Percentiles rank a stretch among this genome's conserved stretches.
Evolutionary conservation across 37 sponge, comb jelly and placozoan genomes (phyloP).

Genomic region (Diacarnus erythraeanus): DNA sequence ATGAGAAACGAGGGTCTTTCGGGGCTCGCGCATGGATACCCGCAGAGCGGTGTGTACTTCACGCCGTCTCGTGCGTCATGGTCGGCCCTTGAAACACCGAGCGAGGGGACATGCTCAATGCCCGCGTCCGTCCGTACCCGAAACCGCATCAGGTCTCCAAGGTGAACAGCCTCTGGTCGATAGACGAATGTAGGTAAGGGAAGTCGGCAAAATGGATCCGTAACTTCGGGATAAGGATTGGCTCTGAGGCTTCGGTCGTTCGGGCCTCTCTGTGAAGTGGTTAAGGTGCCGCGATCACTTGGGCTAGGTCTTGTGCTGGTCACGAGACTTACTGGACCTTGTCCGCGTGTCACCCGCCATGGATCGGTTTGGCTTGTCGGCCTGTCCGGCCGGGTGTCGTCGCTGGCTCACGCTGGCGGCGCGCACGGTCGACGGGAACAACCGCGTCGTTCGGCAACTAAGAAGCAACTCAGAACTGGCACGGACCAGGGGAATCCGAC

Average conservation of each 20-base stretch:
- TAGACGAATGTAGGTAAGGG: constrained; percentile 73
- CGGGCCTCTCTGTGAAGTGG: constrained; percentile 75
- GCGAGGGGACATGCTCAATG: constrained; percentile 45
- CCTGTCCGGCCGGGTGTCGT: constrained; percentile 16
- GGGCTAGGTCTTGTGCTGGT: no score
- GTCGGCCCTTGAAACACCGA: constrained; percentile 70
- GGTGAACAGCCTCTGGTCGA: constrained; percentile 69
- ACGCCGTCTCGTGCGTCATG: constrained; percentile 64
- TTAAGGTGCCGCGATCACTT: constrained; percentile 20
- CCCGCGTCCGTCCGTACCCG: constrained; percentile 65
- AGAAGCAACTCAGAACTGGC: constrained; percentile 83
- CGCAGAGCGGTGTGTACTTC: constrained; percentile 68
- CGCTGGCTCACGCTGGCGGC: constrained; percentile 46
- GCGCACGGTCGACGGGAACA: background rate
- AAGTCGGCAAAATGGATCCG: constrained; percentile 70
- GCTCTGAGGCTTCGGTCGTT: constrained; percentile 74
- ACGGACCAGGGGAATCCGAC: constrained; percentile 91
- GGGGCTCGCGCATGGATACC: constrained; percentile 64
- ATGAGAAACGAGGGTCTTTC: no score
- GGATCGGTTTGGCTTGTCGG: constrained; percentile 51
- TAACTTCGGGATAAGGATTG: constrained; percentile 74
- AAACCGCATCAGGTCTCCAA: constrained; percentile 78
- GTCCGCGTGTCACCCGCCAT: constrained; percentile 3
- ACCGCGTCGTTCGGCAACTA: constrained; percentile 72
- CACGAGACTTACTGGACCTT: constrained; percentile 52